These are phyloP conservation scores for Tenrec ecaudatus DNA, from an alignment of 2,113 vertebrate species.

Conservation along the genomic window DNA sequence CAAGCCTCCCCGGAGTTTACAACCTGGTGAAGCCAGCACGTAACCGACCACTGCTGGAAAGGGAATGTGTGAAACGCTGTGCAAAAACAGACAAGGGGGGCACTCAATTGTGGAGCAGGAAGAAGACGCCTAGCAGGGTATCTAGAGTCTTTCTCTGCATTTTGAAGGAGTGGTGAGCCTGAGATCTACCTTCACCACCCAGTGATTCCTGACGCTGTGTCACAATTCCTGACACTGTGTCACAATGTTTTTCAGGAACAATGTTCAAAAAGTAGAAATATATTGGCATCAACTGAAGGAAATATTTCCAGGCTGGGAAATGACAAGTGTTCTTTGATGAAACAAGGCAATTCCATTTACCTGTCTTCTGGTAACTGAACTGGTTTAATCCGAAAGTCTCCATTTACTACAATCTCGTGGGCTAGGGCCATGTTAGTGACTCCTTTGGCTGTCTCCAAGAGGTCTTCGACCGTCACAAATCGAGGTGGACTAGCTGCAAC, in stretches of 20 bases:
- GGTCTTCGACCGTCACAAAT: slow-evolving; percentile 93
- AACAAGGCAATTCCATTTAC: slow-evolving; percentile 82
- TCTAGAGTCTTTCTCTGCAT: background rate
- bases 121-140: background rate
- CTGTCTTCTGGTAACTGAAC: slow-evolving; percentile 93
- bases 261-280: slow-evolving; percentile 7
- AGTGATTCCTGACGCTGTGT: background rate
- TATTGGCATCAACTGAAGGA: background rate
- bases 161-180: background rate
- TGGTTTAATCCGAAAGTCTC: slow-evolving; percentile 93
- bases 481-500: slow-evolving; percentile 92
- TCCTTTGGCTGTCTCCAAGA: slow-evolving; percentile 95
- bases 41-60: background rate
- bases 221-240: background rate
- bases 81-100: background rate
- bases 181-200: slow-evolving; percentile 7
- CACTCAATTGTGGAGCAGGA: background rate
- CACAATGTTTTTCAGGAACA: slow-evolving; percentile 23
- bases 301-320: background rate
- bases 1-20: no score
- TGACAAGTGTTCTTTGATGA: background rate
- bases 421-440: slow-evolving; percentile 97
- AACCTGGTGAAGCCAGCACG: no score
- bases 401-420: slow-evolving; percentile 96
- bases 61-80: background rate